These are phyloP conservation scores for Acrossocheilus fasciatus DNA, from an alignment of 2,797 vertebrate genomes.

Conservation along the genomic window DNA sequence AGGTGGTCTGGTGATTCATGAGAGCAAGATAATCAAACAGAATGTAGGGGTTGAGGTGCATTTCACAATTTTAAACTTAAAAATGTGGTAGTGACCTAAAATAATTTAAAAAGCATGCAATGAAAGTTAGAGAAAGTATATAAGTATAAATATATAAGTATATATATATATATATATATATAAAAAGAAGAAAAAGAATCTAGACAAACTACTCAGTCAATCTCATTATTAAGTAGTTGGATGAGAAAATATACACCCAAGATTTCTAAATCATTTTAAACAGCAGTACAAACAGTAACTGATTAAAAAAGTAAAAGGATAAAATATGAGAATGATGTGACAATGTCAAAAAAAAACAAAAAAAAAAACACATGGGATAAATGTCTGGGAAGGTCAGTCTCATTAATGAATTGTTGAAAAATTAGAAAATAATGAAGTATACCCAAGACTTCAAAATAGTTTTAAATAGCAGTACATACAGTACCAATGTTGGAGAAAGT, in stretches of 20 bases:
- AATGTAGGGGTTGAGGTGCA: not conserved
- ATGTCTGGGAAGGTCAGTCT: not conserved
- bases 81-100: not conserved
- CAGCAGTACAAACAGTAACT: not conserved
- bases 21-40: not conserved
- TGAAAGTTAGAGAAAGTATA: not conserved
- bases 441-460: not conserved
- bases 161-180: too few species aligned
- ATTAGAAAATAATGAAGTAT: not conserved
- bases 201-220: too few species aligned
- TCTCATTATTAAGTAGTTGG: not conserved
- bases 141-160: too few species aligned
- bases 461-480: not conserved
- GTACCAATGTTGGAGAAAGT: not conserved
- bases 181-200: too few species aligned
- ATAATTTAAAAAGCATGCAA: not conserved
- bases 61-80: too few species aligned
- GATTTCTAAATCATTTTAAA: not conserved
- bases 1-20: not conserved
- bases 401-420: not conserved
- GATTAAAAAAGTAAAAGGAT: too few species aligned
- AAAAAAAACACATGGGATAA: too few species aligned
- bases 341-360: too few species aligned
- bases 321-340: too few species aligned
- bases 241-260: not conserved